Percentiles rank a stretch among this genome's conserved stretches.
These are phyloP conservation scores for Therioaphis trifolii DNA, from an alignment of 2,888 invertebrate species.

Conservation along the genomic window DNA sequence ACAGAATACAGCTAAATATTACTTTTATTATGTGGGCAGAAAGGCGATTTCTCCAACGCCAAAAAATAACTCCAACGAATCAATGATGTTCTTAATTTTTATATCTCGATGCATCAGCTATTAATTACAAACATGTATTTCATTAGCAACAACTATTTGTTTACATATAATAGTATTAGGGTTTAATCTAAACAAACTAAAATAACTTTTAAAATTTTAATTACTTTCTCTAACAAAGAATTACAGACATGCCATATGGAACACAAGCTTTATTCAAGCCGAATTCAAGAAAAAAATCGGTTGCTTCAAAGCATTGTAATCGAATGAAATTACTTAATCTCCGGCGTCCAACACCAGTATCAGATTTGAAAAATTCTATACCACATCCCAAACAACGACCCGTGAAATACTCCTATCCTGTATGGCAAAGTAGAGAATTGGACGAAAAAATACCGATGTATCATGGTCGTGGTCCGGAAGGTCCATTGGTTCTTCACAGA, in stretches of 20 bases:
- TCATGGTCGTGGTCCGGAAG: not conserved
- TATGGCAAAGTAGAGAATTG: constrained; percentile 12
- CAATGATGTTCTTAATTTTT: no score
- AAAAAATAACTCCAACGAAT: no score
- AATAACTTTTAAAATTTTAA: no score
- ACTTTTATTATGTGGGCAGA: no score
- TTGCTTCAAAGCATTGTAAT: not conserved
- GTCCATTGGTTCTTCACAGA: constrained; percentile 30
- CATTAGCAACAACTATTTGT: no score
- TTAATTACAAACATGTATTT: no score
- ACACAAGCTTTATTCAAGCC: not conserved
- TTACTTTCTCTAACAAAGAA: no score
- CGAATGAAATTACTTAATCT: constrained; percentile 8
- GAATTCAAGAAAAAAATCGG: constrained; percentile 29
- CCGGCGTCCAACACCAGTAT: not conserved
- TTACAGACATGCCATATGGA: not conserved
- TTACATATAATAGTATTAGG: no score
- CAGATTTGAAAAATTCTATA: not conserved
- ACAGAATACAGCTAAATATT: no score
- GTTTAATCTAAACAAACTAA: no score
- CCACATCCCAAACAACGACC: constrained; percentile 1
- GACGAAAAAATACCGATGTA: constrained; percentile 33
- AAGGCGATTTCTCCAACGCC: no score
- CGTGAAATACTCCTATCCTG: not conserved
- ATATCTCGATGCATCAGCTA: no score